A percentile compares a stretch with the other conserved stretches of the same genome.
Conservation (phyloP, 2,797 vertebrate species). For the Valencia hispanica region DNA sequence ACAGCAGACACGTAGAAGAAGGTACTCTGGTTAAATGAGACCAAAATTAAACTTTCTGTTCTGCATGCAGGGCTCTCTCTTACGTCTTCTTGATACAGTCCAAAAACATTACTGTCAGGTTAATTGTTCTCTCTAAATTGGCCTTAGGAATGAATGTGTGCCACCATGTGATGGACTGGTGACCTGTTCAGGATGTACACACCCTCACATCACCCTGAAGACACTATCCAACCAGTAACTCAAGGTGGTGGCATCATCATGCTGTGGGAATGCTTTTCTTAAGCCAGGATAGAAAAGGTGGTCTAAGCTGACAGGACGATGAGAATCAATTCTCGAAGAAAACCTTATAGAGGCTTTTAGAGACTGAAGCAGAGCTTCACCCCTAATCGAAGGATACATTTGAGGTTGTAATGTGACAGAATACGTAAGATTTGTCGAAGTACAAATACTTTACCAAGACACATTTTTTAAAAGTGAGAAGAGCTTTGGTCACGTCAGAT, state of each 20-base stretch:
- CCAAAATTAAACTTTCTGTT: neutral
- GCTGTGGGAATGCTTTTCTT: neutral
- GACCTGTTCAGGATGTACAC: too few species aligned
- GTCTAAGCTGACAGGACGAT: neutral
- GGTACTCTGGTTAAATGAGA: neutral
- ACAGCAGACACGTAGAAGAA: neutral
- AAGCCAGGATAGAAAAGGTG: neutral
- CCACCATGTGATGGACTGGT: too few species aligned
- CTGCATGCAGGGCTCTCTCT: neutral
- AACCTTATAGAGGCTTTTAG: neutral
- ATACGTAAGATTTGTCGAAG: neutral
- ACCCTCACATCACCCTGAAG: neutral
- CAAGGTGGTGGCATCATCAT: neutral
- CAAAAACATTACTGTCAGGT: too few species aligned
- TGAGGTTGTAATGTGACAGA: too few species aligned
- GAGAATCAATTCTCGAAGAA: neutral
- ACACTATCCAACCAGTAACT: neutral
- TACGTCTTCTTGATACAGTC: too few species aligned
- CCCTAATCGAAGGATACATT: neutral
- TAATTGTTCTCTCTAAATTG: too few species aligned
- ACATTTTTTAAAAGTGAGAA: neutral
- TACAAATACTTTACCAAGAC: neutral
- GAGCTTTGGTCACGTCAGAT: slow-evolving; percentile 11
- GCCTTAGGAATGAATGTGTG: too few species aligned
- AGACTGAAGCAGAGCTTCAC: neutral